Conservation (phyloP, 92 coral and sea anemone genomes). For the Palythoa grandis region DNA sequence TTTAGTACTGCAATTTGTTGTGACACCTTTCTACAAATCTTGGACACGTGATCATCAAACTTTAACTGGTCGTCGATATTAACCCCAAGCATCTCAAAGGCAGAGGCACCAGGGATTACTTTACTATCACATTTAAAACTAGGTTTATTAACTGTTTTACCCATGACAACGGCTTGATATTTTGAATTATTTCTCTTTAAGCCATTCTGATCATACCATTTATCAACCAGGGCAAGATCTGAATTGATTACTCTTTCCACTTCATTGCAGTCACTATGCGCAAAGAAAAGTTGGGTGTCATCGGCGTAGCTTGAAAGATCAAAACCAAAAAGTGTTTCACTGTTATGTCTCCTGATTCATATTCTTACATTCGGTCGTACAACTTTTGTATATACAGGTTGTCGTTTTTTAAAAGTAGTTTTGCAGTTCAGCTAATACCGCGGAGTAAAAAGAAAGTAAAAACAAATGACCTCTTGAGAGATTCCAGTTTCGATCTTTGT, state of each 20-base stretch:
- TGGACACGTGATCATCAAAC: not conserved
- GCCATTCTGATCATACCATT: constrained; percentile 40
- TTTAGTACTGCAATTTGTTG: constrained; percentile 46
- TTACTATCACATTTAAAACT: not conserved
- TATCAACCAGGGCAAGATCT: constrained; percentile 24
- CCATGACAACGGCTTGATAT: constrained; percentile 47
- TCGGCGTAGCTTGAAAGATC: constrained; percentile 51
- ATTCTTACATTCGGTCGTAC: too few species aligned
- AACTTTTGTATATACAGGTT: too few species aligned
- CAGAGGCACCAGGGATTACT: not conserved
- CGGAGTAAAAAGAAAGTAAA: too few species aligned
- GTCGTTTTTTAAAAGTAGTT: too few species aligned
- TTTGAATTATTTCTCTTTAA: constrained; percentile 37
- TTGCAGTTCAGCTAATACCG: too few species aligned
- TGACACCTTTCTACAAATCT: not conserved
- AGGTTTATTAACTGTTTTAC: not conserved
- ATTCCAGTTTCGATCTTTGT: too few species aligned
- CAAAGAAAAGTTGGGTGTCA: constrained; percentile 42
- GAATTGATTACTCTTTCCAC: constrained; percentile 34
- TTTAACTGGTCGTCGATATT: not conserved
- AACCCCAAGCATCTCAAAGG: not conserved
- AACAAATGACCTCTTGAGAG: too few species aligned
- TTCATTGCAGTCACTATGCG: constrained; percentile 7
- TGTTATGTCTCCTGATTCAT: too few species aligned
- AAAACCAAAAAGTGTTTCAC: too few species aligned